Evolutionary conservation across 1,140 invertebrate genomes (phyloP).

Genomic region (Bursaphelenchus mucronatus): DNA sequence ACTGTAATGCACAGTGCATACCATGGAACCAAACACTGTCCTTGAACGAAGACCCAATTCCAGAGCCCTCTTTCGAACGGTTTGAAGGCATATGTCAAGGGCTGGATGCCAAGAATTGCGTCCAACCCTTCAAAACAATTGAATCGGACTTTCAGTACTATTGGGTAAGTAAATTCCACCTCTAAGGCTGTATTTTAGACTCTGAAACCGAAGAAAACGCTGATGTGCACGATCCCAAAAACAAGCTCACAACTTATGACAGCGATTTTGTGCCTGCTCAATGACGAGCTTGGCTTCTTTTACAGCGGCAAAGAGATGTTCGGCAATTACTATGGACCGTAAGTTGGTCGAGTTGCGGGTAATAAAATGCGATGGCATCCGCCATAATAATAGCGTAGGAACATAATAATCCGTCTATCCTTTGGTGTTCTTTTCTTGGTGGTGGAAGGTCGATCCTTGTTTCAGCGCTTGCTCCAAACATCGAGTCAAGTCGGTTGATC

Average conservation of each 20-base stretch:
- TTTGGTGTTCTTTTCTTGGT: no score
- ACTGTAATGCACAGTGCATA: no score
- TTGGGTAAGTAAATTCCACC: neutral
- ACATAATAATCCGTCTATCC: no score
- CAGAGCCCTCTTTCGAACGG: no score
- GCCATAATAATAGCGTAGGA: no score
- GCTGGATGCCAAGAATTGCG: slow-evolving; percentile 7
- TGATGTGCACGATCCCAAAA: slow-evolving; percentile 13
- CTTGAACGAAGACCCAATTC: no score
- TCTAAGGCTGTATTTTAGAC: neutral
- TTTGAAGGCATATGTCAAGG: slow-evolving; percentile 8
- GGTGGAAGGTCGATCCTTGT: no score
- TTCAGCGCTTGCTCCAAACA: no score
- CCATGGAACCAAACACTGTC: no score
- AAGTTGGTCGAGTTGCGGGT: no score
- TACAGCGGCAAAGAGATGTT: slow-evolving; percentile 14
- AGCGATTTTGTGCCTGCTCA: slow-evolving; percentile 7
- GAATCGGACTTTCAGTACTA: slow-evolving; percentile 13
- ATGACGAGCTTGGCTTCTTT: slow-evolving; percentile 12
- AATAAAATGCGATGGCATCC: no score
- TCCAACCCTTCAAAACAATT: slow-evolving; percentile 12
- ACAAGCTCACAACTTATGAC: slow-evolving; percentile 10
- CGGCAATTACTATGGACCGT: slow-evolving; percentile 14
- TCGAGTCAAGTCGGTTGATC: no score
- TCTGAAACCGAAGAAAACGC: slow-evolving; percentile 9